Evolutionary conservation across 2,113 vertebrate genomes (phyloP).

Genomic region (Oxyruncus cristatus): DNA sequence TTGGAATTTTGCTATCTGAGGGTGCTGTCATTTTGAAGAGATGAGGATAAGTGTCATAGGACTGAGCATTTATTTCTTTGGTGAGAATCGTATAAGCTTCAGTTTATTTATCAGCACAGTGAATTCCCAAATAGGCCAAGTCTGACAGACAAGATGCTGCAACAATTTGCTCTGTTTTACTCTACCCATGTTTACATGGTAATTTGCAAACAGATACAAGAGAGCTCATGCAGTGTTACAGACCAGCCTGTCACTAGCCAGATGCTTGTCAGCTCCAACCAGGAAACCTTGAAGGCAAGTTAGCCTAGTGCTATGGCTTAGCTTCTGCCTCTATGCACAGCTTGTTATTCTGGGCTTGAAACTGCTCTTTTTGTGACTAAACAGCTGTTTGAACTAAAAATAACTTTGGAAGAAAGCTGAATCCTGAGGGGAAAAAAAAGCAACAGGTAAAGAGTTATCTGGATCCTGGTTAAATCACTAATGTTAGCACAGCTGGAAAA

Average conservation of each 20-base stretch:
- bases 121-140: not conserved
- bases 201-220: conserved; percentile 5
- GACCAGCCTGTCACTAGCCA: not conserved
- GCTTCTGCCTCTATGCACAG: not conserved
- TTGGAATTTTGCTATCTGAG: not conserved
- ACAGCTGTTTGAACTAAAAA: conserved; percentile 26
- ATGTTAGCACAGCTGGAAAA: not conserved
- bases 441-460: not conserved
- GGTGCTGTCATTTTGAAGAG: not conserved
- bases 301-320: not conserved
- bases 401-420: not conserved
- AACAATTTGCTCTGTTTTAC: not conserved
- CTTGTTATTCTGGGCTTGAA: not conserved
- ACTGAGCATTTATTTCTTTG: not conserved
- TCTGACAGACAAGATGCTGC: not conserved
- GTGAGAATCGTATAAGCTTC: not conserved
- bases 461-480: not conserved
- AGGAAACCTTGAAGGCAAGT: not conserved
- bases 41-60: not conserved
- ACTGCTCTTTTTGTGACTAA: not conserved
- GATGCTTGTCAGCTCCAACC: not conserved
- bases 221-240: not conserved
- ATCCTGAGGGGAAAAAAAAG: not conserved
- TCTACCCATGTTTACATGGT: not conserved
- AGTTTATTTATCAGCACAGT: not conserved